Evolutionary conservation across 2,888 invertebrate species (phyloP), one percentile per base, ranked within the genome.

Genomic region (Colostygia pectinataria): DNA sequence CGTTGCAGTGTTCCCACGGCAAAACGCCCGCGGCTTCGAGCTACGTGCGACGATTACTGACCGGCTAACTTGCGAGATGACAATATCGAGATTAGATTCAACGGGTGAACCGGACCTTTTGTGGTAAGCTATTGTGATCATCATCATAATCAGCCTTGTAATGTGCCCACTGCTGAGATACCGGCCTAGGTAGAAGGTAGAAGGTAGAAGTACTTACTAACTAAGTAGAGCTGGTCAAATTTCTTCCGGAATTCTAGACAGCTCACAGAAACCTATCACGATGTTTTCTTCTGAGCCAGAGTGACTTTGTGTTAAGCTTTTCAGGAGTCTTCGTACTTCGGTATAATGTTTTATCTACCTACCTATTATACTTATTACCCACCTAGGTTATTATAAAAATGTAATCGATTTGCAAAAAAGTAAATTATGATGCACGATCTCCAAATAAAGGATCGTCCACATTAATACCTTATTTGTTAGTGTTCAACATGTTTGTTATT

Each of bases 1-100:
- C 28, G 74, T n/a, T n/a, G n/a, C n/a, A n/a, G n/a, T n/a, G n/a
- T 74, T 74, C 73, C 74, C 73, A 74, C 73, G 74, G 69, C 72
- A 62, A 68, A 67, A 40, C 49, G 71, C 74, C 69, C 18, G 41
- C 32, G 72, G 74, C 66, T 32, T 52, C 53, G 50, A 53, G 59
- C 60, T 68, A 63, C 65, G 66, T 50, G 57, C 61, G 57, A 57
- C 64, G 59, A 66, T 69, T 68, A 71, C 63, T 60, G 63, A 58
- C 63, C 57, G 57, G 62, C 65, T 66, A 63, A 57, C 62, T 64
- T 66, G 64, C 65, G 61, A 71, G 71, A 70, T 71, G 63, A 72
- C 68, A 68, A 59, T 60, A 59, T 59, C 44, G 57, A 61, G 61
- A 61, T 63, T 61, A 61, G 60, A 58, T 55, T 57, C 43, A 52